These are phyloP conservation scores for Pocillopora meandrina DNA, from an alignment of 92 coral and sea anemone genomes.

Conservation along the genomic window DNA sequence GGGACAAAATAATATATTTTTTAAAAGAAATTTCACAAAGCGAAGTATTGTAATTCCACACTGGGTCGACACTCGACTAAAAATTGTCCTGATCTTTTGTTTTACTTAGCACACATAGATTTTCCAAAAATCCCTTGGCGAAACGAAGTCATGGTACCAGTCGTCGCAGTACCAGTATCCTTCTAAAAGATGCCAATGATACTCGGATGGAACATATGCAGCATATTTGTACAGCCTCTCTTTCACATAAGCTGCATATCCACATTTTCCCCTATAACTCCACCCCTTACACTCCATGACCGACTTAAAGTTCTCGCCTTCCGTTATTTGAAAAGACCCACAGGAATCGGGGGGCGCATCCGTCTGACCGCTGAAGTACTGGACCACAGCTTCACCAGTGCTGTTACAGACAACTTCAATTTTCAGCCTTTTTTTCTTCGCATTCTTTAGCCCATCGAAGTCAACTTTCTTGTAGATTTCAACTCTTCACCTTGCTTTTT, in stretches of 20 bases:
- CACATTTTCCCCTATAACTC: neutral
- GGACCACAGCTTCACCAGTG: neutral
- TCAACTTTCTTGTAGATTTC: no score
- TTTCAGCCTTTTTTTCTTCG: no score
- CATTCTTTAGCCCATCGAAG: no score
- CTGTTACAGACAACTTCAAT: neutral
- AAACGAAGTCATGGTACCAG: neutral
- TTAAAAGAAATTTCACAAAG: no score
- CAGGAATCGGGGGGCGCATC: neutral
- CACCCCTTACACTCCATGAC: neutral
- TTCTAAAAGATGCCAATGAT: constrained; percentile 26
- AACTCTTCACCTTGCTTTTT: no score
- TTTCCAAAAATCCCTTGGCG: constrained; percentile 43
- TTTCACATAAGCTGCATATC: neutral
- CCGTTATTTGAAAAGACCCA: neutral
- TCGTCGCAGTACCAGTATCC: constrained; percentile 45
- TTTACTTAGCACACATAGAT: constrained; percentile 35
- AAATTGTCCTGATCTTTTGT: no score
- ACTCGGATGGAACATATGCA: neutral
- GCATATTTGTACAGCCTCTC: constrained; percentile 1
- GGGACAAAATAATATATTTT: no score
- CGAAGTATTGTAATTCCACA: no score
- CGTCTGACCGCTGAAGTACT: neutral
- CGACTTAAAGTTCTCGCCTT: no score
- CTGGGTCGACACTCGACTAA: no score